Percentiles rank a stretch among this genome's conserved stretches.
These are phyloP conservation scores for Sebastes dallii DNA, from an alignment of 2,797 vertebrate species.

Conservation along the genomic window DNA sequence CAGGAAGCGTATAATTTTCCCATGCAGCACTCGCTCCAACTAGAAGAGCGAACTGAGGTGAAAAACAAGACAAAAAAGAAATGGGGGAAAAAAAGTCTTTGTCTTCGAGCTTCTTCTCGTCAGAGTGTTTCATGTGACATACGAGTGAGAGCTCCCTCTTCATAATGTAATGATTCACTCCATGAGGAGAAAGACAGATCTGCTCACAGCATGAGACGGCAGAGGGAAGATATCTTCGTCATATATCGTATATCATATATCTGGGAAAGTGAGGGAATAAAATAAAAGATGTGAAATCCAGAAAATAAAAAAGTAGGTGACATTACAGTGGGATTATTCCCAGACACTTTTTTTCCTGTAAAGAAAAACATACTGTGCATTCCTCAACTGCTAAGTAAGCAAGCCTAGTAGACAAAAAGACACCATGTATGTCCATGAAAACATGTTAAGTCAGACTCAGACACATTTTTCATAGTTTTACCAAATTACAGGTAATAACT, in stretches of 20 bases:
- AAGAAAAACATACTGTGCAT: conserved; percentile 58
- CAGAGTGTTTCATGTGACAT: conserved; percentile 50
- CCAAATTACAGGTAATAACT: conserved; percentile 3
- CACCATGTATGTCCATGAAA: conserved; percentile 25
- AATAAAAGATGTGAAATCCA: conserved; percentile 24
- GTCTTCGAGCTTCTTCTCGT: conserved; percentile 49
- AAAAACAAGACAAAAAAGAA: conserved; percentile 7
- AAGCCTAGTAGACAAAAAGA: conserved; percentile 5
- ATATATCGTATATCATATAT: neutral
- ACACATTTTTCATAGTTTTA: conserved; percentile 20
- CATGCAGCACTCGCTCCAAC: conserved; percentile 22
- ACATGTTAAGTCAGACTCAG: neutral
- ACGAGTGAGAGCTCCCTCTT: conserved; percentile 45
- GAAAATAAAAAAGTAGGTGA: conserved; percentile 20
- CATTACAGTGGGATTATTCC: conserved; percentile 21
- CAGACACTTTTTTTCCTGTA: conserved; percentile 22
- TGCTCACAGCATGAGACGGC: neutral
- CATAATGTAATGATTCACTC: conserved; percentile 33
- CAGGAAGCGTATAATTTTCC: conserved; percentile 55
- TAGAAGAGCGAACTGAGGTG: conserved; percentile 8
- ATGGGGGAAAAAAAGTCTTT: conserved; percentile 7
- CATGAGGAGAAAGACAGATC: conserved; percentile 27
- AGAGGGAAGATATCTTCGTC: neutral
- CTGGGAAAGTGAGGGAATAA: neutral
- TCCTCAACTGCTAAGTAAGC: conserved; percentile 50